These are phyloP conservation scores for Dynastes tityus DNA, from an alignment of 2,888 invertebrate species.

Conservation along the genomic window DNA sequence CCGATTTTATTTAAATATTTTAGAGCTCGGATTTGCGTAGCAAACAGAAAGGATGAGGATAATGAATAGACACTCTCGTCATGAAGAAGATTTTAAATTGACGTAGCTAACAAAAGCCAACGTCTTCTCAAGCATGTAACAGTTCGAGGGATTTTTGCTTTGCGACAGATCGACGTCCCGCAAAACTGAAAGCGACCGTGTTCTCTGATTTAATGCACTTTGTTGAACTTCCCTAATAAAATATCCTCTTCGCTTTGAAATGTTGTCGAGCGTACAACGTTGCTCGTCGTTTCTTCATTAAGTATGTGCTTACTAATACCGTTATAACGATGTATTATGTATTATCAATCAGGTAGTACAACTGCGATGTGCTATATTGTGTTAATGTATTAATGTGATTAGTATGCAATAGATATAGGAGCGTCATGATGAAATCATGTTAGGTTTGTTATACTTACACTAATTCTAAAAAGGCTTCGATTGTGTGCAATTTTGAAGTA, in stretches of 20 bases:
- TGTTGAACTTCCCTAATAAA: constrained; percentile 38
- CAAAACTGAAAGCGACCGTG: constrained; percentile 9
- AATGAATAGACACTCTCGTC: too few species aligned
- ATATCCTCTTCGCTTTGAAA: constrained; percentile 23
- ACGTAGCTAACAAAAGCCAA: background rate
- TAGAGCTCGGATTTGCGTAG: too few species aligned
- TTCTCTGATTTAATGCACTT: constrained; percentile 33
- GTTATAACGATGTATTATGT: constrained; percentile 6
- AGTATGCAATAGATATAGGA: too few species aligned
- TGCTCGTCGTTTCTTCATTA: background rate
- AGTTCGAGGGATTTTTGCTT: constrained; percentile 13
- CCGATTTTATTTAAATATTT: too few species aligned
- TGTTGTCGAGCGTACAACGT: background rate
- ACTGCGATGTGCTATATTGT: background rate
- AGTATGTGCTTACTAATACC: background rate
- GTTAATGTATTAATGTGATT: too few species aligned
- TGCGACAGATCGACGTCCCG: background rate
- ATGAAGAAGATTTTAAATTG: background rate
- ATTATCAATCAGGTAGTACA: background rate
- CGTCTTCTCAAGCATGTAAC: background rate
- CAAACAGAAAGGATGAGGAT: too few species aligned
- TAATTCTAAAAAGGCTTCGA: too few species aligned
- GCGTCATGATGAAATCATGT: too few species aligned
- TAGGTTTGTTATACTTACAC: too few species aligned
- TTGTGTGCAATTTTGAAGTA: too few species aligned